Conservation (phyloP, 2,113 vertebrate genomes). For the Percopsis transmontana region DNA sequence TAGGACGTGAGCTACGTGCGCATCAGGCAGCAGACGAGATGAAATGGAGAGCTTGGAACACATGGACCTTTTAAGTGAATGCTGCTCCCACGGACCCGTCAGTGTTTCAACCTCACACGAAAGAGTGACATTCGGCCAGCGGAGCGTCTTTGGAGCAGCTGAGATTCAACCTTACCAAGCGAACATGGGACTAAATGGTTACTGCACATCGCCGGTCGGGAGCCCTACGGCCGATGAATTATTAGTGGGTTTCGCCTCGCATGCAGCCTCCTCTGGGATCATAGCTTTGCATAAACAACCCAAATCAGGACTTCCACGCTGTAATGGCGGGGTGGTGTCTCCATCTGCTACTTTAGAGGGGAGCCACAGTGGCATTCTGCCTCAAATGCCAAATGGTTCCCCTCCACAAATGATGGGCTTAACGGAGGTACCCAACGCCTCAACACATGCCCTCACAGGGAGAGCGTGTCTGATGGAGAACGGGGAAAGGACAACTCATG, state of each 20-base stretch:
- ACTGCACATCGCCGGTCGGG: slow-evolving; percentile 49
- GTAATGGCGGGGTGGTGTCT: slow-evolving; percentile 54
- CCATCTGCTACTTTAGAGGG: slow-evolving; percentile 62
- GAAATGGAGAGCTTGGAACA: slow-evolving; percentile 80
- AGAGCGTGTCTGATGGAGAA: slow-evolving; percentile 49
- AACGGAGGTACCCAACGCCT: slow-evolving; percentile 20
- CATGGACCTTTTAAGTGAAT: slow-evolving; percentile 69
- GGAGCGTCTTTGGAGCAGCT: slow-evolving; percentile 1
- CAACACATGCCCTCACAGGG: slow-evolving; percentile 34
- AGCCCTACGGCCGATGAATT: slow-evolving; percentile 67
- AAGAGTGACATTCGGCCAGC: slow-evolving; percentile 37
- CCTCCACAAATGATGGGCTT: slow-evolving; percentile 38
- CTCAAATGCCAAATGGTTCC: slow-evolving; percentile 59
- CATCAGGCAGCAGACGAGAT: slow-evolving; percentile 70
- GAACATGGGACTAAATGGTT: slow-evolving; percentile 75
- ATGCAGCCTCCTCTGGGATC: slow-evolving; percentile 60
- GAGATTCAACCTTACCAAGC: slow-evolving; percentile 38
- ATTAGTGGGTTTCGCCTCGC: slow-evolving; percentile 64
- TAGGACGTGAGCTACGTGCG: slow-evolving; percentile 80
- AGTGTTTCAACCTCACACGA: slow-evolving; percentile 35
- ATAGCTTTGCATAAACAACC: slow-evolving; percentile 57
- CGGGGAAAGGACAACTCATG: slow-evolving; percentile 44
- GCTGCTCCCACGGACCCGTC: slow-evolving; percentile 45
- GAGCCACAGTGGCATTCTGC: slow-evolving; percentile 50
- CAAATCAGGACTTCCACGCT: slow-evolving; percentile 65